Conservation (phyloP, 1,140 invertebrate species). For the Nylanderia fulva region DNA sequence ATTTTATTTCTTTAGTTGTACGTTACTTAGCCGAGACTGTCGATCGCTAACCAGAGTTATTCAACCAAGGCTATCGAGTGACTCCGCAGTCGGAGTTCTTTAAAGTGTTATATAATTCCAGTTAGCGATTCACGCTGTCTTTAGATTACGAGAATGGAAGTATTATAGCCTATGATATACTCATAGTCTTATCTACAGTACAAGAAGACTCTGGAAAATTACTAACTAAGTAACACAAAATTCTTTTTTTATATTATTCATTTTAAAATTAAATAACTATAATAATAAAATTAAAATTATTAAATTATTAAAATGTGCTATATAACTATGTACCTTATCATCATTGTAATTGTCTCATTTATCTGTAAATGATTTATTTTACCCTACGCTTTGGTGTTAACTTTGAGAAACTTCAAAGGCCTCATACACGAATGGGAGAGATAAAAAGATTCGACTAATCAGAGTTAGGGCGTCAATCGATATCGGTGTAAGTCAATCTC, state of each 20-base stretch:
- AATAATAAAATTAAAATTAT: background rate
- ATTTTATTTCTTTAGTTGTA: constrained; percentile 11
- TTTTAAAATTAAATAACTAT: background rate
- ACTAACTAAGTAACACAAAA: background rate
- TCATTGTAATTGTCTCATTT: background rate
- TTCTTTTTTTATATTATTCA: background rate
- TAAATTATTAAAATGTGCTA: background rate
- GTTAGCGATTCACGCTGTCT: constrained; percentile 8
- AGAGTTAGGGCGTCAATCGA: constrained; percentile 16
- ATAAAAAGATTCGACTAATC: constrained; percentile 9
- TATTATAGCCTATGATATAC: background rate
- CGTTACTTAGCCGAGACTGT: constrained; percentile 12
- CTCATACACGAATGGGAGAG: background rate
- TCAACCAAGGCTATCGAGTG: constrained; percentile 45
- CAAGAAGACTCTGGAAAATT: background rate
- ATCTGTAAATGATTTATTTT: background rate
- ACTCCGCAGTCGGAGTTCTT: background rate
- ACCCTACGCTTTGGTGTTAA: background rate
- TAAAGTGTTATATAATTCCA: constrained; percentile 20
- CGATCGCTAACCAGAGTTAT: constrained; percentile 27
- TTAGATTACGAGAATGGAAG: background rate
- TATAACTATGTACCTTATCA: background rate
- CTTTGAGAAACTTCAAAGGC: background rate
- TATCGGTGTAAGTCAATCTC: background rate
- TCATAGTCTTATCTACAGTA: background rate